Evolutionary conservation across 2,797 vertebrate genomes (phyloP), one percentile per base, ranked within the genome.

Genomic region (Catharus ustulatus): DNA sequence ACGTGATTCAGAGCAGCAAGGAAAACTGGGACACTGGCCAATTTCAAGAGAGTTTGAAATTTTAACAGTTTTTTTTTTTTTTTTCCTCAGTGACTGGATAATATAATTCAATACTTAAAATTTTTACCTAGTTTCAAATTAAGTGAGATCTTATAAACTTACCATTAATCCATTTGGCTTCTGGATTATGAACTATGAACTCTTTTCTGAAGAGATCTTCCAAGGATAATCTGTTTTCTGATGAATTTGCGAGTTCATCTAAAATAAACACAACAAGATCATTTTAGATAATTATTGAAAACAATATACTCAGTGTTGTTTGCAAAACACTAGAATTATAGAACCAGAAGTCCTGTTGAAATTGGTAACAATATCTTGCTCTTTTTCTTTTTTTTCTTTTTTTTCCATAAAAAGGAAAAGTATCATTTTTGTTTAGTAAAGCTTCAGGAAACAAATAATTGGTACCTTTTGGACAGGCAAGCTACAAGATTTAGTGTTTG

Each of bases 91-190:
- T n/a, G 27, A 27, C 51, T 80, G 14, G 20, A 51, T 34, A 86
- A 54, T 11, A 79, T 12, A 16, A 62, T 32, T 55, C 30, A 32
- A 48, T 18, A 69, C 11, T 58, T 20, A 81, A 68, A 84, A 45
- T 10, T 29, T 58, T 30, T 57, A 55, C 21, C 38, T 23, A 42
- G 11, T 38, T 94, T 91, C 32, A 83, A 76, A 87, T 57, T 36
- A 57, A 2, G 0, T 59, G 48, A 88, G 9, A 88, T 7, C 1
- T 95, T 83, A 59, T 10, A 43, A 18, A 98, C 98, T 97, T 98
- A 99, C 99, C 99, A 64, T 99, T 99, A 97, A 99, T 99, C 99
- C 99, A 99, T 66, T 97, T 98, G 71, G 99, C 98, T 95, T 99
- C 99, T 5, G 99, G 99, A 97, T 99, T 98, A 30, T 99, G 98